phyloP scores from a whole-genome alignment of 2,888 invertebrate genomes.

The Apamea monoglypha region DNA sequence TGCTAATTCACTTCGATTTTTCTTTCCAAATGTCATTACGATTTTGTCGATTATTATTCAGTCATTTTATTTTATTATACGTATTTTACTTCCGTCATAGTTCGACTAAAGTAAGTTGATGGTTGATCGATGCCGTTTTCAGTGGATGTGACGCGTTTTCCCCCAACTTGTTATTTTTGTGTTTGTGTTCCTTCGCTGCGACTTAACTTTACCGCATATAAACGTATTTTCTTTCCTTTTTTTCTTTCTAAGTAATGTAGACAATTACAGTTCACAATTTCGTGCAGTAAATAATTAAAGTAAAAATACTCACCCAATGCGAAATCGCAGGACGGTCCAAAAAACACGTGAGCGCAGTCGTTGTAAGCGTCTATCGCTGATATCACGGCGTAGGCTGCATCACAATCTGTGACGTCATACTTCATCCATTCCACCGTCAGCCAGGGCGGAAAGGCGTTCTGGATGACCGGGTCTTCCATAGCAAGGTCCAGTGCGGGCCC shows the following conservation, averaged over 20 bases:
- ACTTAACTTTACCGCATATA: neutral
- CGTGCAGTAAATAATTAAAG: neutral
- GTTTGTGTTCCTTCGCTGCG: neutral
- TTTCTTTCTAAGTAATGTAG: neutral
- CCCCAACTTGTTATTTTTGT: neutral
- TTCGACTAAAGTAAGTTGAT: neutral
- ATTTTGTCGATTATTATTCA: neutral
- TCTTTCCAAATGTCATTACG: neutral
- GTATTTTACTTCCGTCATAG: neutral
- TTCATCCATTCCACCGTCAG: constrained; percentile 91
- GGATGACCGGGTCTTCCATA: constrained; percentile 86
- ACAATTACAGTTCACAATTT: neutral
- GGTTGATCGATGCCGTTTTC: neutral
- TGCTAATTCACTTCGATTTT: neutral
- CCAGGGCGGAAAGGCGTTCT: constrained; percentile 90
- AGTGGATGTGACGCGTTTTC: neutral
- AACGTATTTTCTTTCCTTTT: neutral
- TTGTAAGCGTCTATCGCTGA: constrained; percentile 93
- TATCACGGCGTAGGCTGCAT: constrained; percentile 93
- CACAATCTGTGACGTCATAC: constrained; percentile 93
- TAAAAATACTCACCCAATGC: constrained; percentile 92
- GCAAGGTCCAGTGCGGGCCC: constrained; percentile 92
- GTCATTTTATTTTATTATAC: neutral
- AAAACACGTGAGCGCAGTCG: constrained; percentile 94
- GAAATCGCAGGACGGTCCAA: constrained; percentile 96